These are phyloP conservation scores for Anthoscopus minutus DNA, from an alignment of 2,113 vertebrate species.

Conservation along the genomic window DNA sequence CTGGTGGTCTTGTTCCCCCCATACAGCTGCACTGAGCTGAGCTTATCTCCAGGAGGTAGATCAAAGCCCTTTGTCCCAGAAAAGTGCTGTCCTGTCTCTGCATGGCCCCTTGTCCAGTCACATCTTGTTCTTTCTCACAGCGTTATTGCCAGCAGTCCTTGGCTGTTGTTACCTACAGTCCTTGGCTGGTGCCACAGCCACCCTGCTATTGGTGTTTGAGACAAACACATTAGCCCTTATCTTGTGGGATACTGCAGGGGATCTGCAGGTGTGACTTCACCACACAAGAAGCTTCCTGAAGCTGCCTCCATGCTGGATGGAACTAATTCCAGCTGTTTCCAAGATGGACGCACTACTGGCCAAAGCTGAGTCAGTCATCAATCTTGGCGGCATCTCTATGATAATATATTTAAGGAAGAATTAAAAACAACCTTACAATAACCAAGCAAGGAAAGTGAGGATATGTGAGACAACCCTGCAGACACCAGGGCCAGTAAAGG, in stretches of 20 bases:
- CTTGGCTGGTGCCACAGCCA: neutral
- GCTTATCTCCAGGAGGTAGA: neutral
- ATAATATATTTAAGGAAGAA: neutral
- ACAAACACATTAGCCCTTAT: neutral
- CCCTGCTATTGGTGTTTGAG: neutral
- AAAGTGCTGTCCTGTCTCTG: neutral
- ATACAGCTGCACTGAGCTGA: neutral
- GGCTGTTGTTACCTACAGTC: neutral
- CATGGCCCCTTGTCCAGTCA: neutral
- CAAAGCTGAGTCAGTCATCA: neutral
- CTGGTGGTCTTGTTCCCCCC: neutral
- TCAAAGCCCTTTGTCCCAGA: neutral
- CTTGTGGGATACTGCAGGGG: neutral
- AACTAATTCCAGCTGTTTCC: neutral
- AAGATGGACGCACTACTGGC: neutral
- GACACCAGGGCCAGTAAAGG: neutral
- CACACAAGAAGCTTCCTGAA: neutral
- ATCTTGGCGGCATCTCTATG: neutral
- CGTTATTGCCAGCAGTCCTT: neutral
- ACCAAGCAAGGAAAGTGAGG: neutral
- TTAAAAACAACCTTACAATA: neutral
- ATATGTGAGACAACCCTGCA: neutral
- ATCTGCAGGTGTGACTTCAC: neutral
- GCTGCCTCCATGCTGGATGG: neutral
- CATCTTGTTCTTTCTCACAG: neutral